Conservation (phyloP, 2,888 invertebrate species). For the Eudemis profundana region DNA sequence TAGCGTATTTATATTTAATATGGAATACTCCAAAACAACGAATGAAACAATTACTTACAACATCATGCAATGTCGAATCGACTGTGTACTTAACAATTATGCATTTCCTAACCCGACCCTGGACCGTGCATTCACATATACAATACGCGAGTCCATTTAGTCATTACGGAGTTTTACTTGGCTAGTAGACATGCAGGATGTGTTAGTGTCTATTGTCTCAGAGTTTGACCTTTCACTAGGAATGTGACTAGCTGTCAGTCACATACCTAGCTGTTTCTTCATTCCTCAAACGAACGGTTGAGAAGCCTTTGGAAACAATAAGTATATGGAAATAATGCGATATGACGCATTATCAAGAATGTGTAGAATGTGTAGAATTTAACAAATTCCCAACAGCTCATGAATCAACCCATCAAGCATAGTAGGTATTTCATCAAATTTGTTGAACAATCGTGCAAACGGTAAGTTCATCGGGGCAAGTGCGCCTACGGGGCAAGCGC, state of each 20-base stretch:
- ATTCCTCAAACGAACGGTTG: constrained; percentile 14
- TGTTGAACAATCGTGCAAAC: no score
- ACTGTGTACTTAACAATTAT: neutral
- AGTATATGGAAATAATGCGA: no score
- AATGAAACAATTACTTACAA: neutral
- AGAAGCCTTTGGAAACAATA: neutral
- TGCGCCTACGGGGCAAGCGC: no score
- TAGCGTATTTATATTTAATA: no score
- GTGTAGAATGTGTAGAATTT: no score
- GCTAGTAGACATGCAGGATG: neutral
- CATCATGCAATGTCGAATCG: neutral
- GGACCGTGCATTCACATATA: neutral
- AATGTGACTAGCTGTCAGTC: constrained; percentile 24
- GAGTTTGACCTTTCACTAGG: constrained; percentile 36
- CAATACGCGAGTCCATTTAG: neutral
- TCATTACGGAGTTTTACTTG: neutral
- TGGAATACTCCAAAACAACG: no score
- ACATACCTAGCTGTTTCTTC: constrained; percentile 23
- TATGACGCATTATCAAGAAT: no score
- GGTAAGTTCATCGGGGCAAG: no score
- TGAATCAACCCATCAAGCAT: no score
- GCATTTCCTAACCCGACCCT: neutral
- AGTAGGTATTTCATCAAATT: no score
- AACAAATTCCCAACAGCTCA: no score
- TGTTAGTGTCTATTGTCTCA: constrained; percentile 34